Percentiles rank a stretch among this genome's conserved stretches.
Evolutionary conservation across 2,888 invertebrate species (phyloP).

Genomic region (Emmelina monodactyla): DNA sequence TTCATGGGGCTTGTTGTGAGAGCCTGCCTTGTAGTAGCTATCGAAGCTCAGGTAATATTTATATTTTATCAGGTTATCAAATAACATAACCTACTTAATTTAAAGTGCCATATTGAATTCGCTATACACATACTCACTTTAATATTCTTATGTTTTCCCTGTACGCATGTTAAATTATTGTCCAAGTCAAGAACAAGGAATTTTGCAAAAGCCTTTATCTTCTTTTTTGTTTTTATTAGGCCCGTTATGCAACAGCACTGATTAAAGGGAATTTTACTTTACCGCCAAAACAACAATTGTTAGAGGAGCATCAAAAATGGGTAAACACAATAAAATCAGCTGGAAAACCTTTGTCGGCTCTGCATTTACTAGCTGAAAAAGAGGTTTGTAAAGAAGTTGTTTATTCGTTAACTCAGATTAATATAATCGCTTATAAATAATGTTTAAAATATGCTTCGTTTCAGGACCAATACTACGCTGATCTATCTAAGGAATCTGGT

Average conservation of each 20-base stretch:
- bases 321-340: constrained; percentile 27
- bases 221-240: no score
- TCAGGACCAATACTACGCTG: constrained; percentile 48
- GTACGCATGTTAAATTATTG: no score
- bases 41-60: constrained; percentile 44
- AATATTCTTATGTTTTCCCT: no score
- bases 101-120: no score
- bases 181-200: no score
- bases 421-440: not conserved
- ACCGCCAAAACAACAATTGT: constrained; percentile 41
- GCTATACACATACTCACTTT: no score
- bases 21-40: constrained; percentile 64
- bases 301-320: constrained; percentile 39
- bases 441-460: constrained; percentile 8
- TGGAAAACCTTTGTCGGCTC: constrained; percentile 30
- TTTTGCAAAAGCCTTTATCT: no score
- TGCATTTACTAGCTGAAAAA: constrained; percentile 42
- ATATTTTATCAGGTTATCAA: not conserved
- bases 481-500: constrained; percentile 39
- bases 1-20: constrained; percentile 76
- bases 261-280: constrained; percentile 45
- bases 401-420: not conserved
- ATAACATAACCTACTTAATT: not conserved
- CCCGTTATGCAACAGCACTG: constrained; percentile 42
- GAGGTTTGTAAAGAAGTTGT: constrained; percentile 42